Percentiles rank a stretch among this genome's conserved stretches.
phyloP scores from a whole-genome alignment of 2,888 invertebrate genomes.

The Tetranychus truncatus region DNA sequence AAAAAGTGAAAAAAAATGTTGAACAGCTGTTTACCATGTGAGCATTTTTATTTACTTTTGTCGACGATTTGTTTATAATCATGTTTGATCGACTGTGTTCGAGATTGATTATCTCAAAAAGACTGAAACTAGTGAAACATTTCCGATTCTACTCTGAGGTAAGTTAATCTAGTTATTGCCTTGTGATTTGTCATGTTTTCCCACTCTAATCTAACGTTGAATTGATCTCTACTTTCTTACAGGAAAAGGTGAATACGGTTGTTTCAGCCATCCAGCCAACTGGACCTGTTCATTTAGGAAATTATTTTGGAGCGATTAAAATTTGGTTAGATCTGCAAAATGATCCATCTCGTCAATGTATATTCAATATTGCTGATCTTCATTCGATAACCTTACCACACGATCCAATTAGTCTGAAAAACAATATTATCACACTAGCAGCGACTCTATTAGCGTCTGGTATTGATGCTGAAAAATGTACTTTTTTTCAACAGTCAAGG shows the following conservation, averaged over 20 bases:
- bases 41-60: too few relatives aligned
- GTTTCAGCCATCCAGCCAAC: conserved; percentile 92
- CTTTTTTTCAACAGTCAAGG: conserved; percentile 71
- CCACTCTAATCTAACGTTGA: background rate
- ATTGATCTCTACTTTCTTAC: background rate
- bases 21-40: too few relatives aligned
- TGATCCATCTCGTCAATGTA: conserved; percentile 31
- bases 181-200: too few relatives aligned
- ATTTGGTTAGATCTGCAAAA: conserved; percentile 69
- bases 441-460: conserved; percentile 78
- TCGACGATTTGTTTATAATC: too few relatives aligned
- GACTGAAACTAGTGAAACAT: too few relatives aligned
- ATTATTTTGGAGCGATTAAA: conserved; percentile 80
- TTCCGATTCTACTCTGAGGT: too few relatives aligned
- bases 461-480: conserved; percentile 56
- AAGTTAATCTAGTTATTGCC: too few relatives aligned
- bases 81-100: too few relatives aligned
- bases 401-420: conserved; percentile 38
- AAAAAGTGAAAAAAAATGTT: too few relatives aligned
- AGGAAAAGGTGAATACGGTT: background rate
- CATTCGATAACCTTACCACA: conserved; percentile 75
- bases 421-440: conserved; percentile 53
- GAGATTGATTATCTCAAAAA: too few relatives aligned
- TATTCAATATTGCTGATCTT: conserved; percentile 67
- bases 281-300: conserved; percentile 78